phyloP scores from a whole-genome alignment of 2,113 vertebrate species.

The Trematocara stigmaticum region DNA sequence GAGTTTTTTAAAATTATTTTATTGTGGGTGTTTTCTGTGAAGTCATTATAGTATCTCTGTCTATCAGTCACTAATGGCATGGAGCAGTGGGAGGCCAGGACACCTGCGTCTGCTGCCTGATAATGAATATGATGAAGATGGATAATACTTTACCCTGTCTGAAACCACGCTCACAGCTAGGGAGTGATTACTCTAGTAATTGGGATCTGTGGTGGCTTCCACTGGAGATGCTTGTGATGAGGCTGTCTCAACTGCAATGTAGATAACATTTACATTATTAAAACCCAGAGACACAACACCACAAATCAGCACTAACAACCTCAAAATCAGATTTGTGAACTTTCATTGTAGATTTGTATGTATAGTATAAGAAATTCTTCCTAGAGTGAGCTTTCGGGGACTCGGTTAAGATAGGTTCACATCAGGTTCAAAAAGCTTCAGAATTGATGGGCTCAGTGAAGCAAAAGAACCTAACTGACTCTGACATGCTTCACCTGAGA shows the following conservation, averaged over 20 bases:
- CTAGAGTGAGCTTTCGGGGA: neutral
- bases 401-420: neutral
- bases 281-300: neutral
- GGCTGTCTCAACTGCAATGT: slow-evolving; percentile 11
- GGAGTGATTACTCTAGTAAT: slow-evolving; percentile 62
- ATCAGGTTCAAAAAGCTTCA: neutral
- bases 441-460: neutral
- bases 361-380: neutral
- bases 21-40: slow-evolving; percentile 2
- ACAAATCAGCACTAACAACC: slow-evolving; percentile 18
- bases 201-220: slow-evolving; percentile 43
- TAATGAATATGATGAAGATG: slow-evolving; percentile 73
- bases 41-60: slow-evolving; percentile 29
- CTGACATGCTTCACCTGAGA: neutral
- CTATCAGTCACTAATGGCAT: slow-evolving; percentile 61
- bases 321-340: slow-evolving; percentile 1
- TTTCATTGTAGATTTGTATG: neutral
- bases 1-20: neutral
- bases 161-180: slow-evolving; percentile 42
- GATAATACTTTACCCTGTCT: slow-evolving; percentile 58
- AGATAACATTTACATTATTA: slow-evolving; percentile 42
- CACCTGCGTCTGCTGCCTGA: slow-evolving; percentile 63
- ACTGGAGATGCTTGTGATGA: slow-evolving; percentile 31
- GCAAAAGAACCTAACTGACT: neutral
- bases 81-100: slow-evolving; percentile 54